Percentiles rank a stretch among this genome's conserved stretches.
Evolutionary conservation across 2,797 vertebrate species (phyloP).

Genomic region (Coregonus sp.): DNA sequence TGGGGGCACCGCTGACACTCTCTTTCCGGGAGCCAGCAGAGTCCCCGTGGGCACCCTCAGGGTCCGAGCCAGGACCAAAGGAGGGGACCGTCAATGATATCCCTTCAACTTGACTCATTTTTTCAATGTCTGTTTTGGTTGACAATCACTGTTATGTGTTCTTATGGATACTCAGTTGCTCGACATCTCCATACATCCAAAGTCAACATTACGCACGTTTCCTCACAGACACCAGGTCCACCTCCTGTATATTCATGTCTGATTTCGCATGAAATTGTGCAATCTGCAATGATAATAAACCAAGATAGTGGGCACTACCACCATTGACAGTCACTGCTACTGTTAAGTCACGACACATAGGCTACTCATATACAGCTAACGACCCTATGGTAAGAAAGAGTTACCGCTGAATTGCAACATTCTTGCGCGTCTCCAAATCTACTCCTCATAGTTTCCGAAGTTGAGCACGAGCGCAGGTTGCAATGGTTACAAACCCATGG

Average conservation of each 20-base stretch:
- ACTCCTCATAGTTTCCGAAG: conserved; percentile 60
- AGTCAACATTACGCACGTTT: conserved; percentile 61
- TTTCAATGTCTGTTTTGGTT: conserved; percentile 40
- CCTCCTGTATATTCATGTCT: conserved; percentile 52
- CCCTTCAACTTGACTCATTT: conserved; percentile 76
- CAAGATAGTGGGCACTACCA: neutral
- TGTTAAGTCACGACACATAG: conserved; percentile 53
- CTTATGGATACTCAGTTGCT: conserved; percentile 23
- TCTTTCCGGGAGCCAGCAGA: conserved; percentile 28
- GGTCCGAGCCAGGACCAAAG: conserved; percentile 45
- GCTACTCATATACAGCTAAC: neutral
- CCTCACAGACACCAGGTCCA: conserved; percentile 43
- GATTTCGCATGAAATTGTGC: conserved; percentile 18
- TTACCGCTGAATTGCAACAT: conserved; percentile 37
- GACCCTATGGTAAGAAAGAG: conserved; percentile 14
- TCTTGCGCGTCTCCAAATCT: conserved; percentile 44
- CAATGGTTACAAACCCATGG: neutral
- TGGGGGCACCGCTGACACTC: conserved; percentile 24
- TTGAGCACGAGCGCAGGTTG: conserved; percentile 49
- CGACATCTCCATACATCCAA: conserved; percentile 55
- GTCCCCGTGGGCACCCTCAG: conserved; percentile 38
- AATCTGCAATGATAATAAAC: conserved; percentile 2
- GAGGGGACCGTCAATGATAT: conserved; percentile 79
- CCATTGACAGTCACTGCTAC: neutral
- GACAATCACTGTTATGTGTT: conserved; percentile 37